phyloP scores from a whole-genome alignment of 1,140 invertebrate genomes.

The Mesaphorura yosii region DNA sequence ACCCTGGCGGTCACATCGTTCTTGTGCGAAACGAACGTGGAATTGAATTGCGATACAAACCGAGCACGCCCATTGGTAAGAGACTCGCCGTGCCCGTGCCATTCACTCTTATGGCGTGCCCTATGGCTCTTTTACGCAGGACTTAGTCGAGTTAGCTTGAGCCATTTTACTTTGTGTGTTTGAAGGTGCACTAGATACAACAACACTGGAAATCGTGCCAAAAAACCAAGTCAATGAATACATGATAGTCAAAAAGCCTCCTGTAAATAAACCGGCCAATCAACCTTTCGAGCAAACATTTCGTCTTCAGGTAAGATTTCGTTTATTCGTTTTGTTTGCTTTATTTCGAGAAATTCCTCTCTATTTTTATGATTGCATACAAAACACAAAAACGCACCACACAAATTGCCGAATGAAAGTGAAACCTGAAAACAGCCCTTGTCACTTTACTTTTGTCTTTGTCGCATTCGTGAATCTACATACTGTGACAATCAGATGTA shows the following conservation, averaged over 20 bases:
- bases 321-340: too few relatives aligned
- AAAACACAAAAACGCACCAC: too few relatives aligned
- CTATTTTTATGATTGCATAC: too few relatives aligned
- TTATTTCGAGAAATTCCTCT: too few relatives aligned
- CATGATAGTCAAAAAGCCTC: conserved; percentile 37
- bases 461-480: too few relatives aligned
- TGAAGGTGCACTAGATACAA: conserved; percentile 42
- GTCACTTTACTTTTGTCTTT: too few relatives aligned
- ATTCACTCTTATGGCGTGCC: background rate
- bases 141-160: background rate
- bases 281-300: conserved; percentile 65
- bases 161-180: background rate
- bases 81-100: background rate
- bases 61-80: conserved; percentile 64
- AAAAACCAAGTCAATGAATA: conserved; percentile 44
- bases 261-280: conserved; percentile 32
- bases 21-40: conserved; percentile 51
- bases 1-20: conserved; percentile 58
- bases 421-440: too few relatives aligned
- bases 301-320: conserved; percentile 46
- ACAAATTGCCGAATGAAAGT: too few relatives aligned
- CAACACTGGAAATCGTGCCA: conserved; percentile 48
- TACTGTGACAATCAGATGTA: too few relatives aligned
- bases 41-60: conserved; percentile 53
- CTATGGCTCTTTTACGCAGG: background rate